Evolutionary conservation across 35 echinoderm and acorn worm genomes (phyloP).

Genomic region (Heliocidaris tuberculata): DNA sequence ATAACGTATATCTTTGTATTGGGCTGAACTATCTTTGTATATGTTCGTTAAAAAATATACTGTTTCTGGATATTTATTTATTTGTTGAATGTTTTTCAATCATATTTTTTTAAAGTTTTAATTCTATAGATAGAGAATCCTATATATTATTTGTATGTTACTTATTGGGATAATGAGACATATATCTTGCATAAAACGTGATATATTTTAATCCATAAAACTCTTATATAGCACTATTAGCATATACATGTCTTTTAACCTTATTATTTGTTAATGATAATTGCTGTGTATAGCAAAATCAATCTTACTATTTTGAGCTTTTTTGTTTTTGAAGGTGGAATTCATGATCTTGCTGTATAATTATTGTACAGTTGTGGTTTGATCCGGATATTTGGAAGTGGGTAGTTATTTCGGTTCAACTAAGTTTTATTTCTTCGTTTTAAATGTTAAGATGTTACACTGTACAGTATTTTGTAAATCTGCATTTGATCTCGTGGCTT

Average conservation of each 20-base stretch:
- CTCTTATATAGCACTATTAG: background rate
- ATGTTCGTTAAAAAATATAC: background rate
- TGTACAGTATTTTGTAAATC: background rate
- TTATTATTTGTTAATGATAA: no score
- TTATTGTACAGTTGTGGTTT: background rate
- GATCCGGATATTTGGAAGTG: no score
- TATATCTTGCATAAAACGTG: background rate
- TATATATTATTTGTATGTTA: background rate
- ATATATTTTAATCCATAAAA: background rate
- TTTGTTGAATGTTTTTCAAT: background rate
- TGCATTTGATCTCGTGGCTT: no score
- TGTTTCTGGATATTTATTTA: background rate
- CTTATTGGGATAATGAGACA: no score
- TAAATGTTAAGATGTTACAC: background rate
- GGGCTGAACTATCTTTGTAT: constrained; percentile 8
- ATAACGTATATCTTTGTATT: background rate
- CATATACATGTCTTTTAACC: background rate
- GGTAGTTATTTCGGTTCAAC: background rate
- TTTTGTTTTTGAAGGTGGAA: no score
- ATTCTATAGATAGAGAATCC: no score
- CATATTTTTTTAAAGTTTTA: no score
- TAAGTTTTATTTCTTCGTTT: background rate
- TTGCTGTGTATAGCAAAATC: no score
- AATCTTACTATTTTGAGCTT: no score
- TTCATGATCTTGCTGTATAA: background rate